A percentile compares a stretch with the other conserved stretches of the same genome.
These are phyloP conservation scores for Paradoxurus hermaphroditus DNA, from an alignment of 2,113 vertebrate genomes.

Conservation along the genomic window DNA sequence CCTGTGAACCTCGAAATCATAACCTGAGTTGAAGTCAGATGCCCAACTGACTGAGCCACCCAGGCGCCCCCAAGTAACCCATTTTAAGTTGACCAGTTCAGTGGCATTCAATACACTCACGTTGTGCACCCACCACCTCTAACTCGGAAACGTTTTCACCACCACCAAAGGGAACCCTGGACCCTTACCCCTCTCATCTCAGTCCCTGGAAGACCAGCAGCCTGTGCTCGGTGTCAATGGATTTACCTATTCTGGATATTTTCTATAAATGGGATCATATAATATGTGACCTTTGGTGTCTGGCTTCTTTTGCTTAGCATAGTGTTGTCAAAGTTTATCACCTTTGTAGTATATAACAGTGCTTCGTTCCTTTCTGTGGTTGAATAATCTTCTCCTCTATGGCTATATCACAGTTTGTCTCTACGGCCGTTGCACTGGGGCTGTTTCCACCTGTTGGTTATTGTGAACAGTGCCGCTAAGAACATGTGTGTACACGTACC, in stretches of 20 bases:
- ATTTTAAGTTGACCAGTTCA: not conserved
- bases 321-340: not conserved
- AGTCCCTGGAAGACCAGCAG: not conserved
- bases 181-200: not conserved
- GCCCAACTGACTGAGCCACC: no score
- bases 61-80: not conserved
- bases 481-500: fast-evolving
- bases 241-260: not conserved
- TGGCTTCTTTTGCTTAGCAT: not conserved
- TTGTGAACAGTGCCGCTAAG: not conserved
- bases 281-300: not conserved
- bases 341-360: not conserved
- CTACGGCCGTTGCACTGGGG: no score
- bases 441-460: not conserved
- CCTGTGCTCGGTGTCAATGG: not conserved
- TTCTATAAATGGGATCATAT: not conserved
- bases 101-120: not conserved
- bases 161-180: not conserved
- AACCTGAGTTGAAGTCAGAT: no score
- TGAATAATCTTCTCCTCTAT: not conserved
- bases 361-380: not conserved
- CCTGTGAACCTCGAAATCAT: no score
- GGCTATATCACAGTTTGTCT: not conserved
- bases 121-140: not conserved
- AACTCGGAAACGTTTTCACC: not conserved